Percentiles rank a stretch among this genome's conserved stretches.
Evolutionary conservation across 2,113 vertebrate species (phyloP).

Genomic region (Spea bombifrons): DNA sequence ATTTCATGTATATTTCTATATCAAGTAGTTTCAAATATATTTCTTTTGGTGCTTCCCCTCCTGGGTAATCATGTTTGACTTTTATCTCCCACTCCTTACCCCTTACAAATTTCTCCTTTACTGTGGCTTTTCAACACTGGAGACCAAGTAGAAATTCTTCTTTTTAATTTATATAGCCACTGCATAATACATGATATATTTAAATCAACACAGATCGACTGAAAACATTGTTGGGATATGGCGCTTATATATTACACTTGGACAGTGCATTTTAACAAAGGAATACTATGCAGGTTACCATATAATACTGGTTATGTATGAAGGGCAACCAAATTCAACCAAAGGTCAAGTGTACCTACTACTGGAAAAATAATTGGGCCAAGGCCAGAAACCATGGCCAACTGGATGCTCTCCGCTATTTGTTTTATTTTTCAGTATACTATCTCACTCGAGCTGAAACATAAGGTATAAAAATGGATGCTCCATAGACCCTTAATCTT

Average conservation of each 20-base stretch:
- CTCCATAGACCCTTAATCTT: no score
- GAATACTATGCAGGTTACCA: not conserved
- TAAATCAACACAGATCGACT: not conserved
- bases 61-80: conserved; percentile 21
- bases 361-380: no score
- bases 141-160: conserved; percentile 16
- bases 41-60: conserved; percentile 24
- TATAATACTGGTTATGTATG: no score
- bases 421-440: no score
- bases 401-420: no score
- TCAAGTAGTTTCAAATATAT: conserved; percentile 36
- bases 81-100: conserved; percentile 8
- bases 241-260: conserved; percentile 13
- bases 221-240: not conserved
- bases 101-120: conserved; percentile 16
- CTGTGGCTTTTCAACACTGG: conserved; percentile 8
- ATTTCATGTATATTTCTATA: conserved; percentile 43
- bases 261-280: not conserved
- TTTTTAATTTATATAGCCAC: not conserved
- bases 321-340: no score
- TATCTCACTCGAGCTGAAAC: no score
- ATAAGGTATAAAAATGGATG: no score
- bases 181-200: conserved; percentile 3
- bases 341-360: no score
- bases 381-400: no score